Evolutionary conservation across 2,888 invertebrate species (phyloP), one percentile per base, ranked within the genome.

Genomic region (Galeopsomyia nigrocyanea): DNA sequence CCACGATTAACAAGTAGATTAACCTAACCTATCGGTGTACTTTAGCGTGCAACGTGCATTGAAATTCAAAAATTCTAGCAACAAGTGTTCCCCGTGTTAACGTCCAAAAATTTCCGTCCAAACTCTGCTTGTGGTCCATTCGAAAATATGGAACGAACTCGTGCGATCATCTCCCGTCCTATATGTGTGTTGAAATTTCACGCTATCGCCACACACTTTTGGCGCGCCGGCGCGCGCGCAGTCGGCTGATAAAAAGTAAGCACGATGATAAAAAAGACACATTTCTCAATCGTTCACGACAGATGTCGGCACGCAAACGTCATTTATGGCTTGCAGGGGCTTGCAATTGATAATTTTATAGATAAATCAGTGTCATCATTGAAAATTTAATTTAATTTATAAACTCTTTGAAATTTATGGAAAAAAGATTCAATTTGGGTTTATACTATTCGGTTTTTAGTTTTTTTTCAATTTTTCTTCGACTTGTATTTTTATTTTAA

Each of bases 141-240:
- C 51, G 31, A 53, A 65, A 71, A 63, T 60, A 22, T n/a, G n/a
- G 46, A 71, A 26, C 31, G 19, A 65, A 63, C 46, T 64, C 39
- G 46, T 58, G 60, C 21, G 26, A 50, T 26, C 64, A 7, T 10
- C 56, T 22, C 57, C 19, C 19, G 57, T 16, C 50, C 39, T 39
- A 14, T 7, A 16, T 9, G 7, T 39, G 21, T 71, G 61, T 71
- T 66, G 71, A 61, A 71, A 71, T 61, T 39, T 14, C 13, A 1
- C 21, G 13, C 61, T 66, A 60, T 61, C 60, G n/a, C n/a, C 31
- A 47, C 49, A 26, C n/a, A 31, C 31, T 31, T 7, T 3, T 7
- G 31, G 31, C 31, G 31, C 13, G 47, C 57, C n/a, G 22, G 19
- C n/a, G 50, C 39, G 39, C 39, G 39, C 39, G 39, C 39, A 31